phyloP scores from a whole-genome alignment of 1,140 invertebrate species.

The Trissolcus basalis region DNA sequence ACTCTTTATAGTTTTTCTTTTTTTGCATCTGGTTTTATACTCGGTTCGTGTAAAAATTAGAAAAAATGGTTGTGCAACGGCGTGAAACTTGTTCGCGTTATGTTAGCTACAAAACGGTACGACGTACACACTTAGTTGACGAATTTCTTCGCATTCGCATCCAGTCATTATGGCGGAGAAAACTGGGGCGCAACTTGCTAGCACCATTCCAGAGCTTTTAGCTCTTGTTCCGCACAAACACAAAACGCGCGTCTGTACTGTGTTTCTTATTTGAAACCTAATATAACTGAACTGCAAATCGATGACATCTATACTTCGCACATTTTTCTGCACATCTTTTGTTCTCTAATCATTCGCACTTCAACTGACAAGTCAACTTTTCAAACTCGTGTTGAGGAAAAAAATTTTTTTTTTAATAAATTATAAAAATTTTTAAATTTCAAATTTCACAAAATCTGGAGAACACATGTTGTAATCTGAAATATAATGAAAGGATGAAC shows the following conservation, averaged over 20 bases:
- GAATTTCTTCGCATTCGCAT: conserved; percentile 28
- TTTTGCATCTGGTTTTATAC: no score
- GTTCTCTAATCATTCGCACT: neutral
- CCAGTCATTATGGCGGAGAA: conserved; percentile 31
- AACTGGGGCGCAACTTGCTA: conserved; percentile 50
- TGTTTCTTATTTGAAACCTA: conserved; percentile 39
- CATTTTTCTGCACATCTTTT: neutral
- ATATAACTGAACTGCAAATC: conserved; percentile 26
- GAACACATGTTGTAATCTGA: no score
- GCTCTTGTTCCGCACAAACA: conserved; percentile 37
- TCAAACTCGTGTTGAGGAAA: no score
- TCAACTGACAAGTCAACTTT: no score
- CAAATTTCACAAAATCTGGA: no score
- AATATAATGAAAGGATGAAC: no score
- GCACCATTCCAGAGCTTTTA: conserved; percentile 52
- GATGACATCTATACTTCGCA: conserved; percentile 13
- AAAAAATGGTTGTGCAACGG: neutral
- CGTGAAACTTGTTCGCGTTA: conserved; percentile 10
- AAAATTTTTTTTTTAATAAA: no score
- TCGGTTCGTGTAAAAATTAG: conserved; percentile 1
- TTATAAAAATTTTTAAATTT: no score
- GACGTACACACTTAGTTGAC: conserved; percentile 35
- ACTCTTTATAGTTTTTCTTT: no score
- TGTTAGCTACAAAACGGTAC: conserved; percentile 17
- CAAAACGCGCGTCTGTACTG: conserved; percentile 38